Evolutionary conservation across 1,140 invertebrate species (phyloP).

Genomic region (Drosophila nigrodunni): DNA sequence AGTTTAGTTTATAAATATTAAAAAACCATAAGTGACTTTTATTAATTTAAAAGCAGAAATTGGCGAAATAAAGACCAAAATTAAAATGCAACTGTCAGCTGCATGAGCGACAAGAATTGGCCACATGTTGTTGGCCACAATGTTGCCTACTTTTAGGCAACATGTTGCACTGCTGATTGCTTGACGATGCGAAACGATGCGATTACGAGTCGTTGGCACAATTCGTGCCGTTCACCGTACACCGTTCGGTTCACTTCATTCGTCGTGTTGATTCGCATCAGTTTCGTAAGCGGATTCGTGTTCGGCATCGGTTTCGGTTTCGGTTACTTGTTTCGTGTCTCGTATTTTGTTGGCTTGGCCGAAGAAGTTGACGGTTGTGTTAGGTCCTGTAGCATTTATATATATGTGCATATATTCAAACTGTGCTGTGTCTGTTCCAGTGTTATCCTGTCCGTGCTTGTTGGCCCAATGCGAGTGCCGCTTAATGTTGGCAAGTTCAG

Average conservation of each 20-base stretch:
- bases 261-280: neutral
- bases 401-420: neutral
- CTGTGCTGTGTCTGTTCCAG: conserved; percentile 14
- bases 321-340: neutral
- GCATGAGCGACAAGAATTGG: neutral
- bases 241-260: conserved; percentile 1
- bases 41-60: neutral
- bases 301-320: neutral
- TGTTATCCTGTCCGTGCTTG: conserved; percentile 26
- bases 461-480: conserved; percentile 68
- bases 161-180: neutral
- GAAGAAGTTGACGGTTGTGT: conserved; percentile 59
- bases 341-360: conserved; percentile 13
- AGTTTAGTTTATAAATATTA: too few species aligned
- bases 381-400: conserved; percentile 47
- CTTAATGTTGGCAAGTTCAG: conserved; percentile 66
- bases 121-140: conserved; percentile 5
- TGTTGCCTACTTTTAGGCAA: conserved; percentile 27
- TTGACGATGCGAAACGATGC: conserved; percentile 5
- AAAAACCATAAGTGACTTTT: too few species aligned
- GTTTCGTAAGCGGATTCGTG: conserved; percentile 4
- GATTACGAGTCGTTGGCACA: conserved; percentile 17
- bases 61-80: too few species aligned
- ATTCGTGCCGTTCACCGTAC: neutral
- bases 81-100: too few species aligned